These are phyloP conservation scores for Zaprionus ghesquierei DNA, from an alignment of 1,140 invertebrate genomes.

Conservation along the genomic window DNA sequence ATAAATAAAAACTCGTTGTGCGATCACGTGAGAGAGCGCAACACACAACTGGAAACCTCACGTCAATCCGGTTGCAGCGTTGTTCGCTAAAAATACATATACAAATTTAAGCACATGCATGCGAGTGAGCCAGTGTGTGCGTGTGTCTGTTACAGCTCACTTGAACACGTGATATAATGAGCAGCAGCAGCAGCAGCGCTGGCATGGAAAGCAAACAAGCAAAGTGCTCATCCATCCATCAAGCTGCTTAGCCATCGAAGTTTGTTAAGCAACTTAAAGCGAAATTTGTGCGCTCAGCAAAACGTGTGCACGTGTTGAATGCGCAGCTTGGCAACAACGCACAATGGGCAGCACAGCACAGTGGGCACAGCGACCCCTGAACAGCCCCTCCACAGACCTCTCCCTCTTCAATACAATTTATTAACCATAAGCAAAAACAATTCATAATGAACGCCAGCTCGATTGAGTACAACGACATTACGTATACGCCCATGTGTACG, in stretches of 20 bases:
- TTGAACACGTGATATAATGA: slow-evolving; percentile 56
- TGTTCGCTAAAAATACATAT: slow-evolving; percentile 9
- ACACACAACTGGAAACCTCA: slow-evolving; percentile 30
- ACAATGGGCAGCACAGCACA: slow-evolving; percentile 10
- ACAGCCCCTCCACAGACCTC: too few species aligned
- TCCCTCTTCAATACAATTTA: slow-evolving; percentile 13
- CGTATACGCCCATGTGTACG: slow-evolving; percentile 4
- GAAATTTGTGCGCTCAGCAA: slow-evolving; percentile 38
- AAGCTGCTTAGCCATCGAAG: slow-evolving; percentile 31
- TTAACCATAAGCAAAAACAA: slow-evolving; percentile 27
- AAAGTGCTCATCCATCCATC: slow-evolving; percentile 32
- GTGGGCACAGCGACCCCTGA: background rate
- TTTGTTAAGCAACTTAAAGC: slow-evolving; percentile 11
- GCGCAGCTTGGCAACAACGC: slow-evolving; percentile 60
- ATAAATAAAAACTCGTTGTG: slow-evolving; percentile 24
- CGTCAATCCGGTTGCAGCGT: slow-evolving; percentile 11
- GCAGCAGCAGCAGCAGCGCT: too few species aligned
- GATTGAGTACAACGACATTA: slow-evolving; percentile 34
- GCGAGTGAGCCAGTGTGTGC: too few species aligned
- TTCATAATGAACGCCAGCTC: slow-evolving; percentile 16
- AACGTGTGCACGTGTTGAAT: slow-evolving; percentile 74
- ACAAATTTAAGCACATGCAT: background rate
- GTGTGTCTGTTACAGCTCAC: background rate
- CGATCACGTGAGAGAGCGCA: slow-evolving; percentile 56
- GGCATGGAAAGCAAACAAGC: background rate